phyloP scores from a whole-genome alignment of 2,888 invertebrate species.

The Gibbula magus region DNA sequence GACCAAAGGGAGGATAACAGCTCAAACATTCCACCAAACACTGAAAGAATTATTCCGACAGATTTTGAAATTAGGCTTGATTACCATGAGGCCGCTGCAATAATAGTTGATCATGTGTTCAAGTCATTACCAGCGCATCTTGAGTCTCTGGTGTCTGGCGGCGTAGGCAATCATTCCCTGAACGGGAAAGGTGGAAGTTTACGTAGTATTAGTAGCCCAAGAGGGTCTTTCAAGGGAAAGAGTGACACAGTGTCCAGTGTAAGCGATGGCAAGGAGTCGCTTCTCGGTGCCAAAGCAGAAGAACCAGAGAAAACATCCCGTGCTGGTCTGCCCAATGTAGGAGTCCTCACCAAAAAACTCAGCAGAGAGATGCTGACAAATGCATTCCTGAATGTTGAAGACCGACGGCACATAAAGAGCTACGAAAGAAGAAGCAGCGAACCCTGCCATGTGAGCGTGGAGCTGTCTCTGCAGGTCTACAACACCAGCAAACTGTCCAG shows the following conservation, averaged over 20 bases:
- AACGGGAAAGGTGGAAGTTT: neutral
- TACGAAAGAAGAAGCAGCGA: constrained; percentile 66
- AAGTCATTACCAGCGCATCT: constrained; percentile 37
- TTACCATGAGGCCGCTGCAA: constrained; percentile 40
- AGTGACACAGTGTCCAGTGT: constrained; percentile 8
- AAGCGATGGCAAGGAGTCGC: neutral
- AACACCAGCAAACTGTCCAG: constrained; percentile 42
- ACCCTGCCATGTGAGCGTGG: constrained; percentile 58
- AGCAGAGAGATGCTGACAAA: constrained; percentile 64
- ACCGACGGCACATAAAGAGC: constrained; percentile 44
- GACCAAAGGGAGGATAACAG: neutral
- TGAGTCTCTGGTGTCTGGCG: neutral
- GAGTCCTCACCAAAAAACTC: constrained; percentile 38
- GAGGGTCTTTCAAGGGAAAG: neutral
- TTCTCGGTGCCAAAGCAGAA: neutral
- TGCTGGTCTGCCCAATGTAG: constrained; percentile 12
- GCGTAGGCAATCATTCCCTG: neutral
- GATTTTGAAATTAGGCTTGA: constrained; percentile 28
- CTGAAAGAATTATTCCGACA: neutral
- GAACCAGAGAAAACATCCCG: neutral
- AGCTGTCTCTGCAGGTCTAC: constrained; percentile 41
- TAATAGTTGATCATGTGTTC: constrained; percentile 45
- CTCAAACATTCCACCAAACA: constrained; percentile 9
- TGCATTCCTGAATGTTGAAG: constrained; percentile 63
- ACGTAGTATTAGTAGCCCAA: neutral